These are phyloP conservation scores for Agapornis roseicollis DNA, from an alignment of 2,113 vertebrate genomes.

Conservation along the genomic window DNA sequence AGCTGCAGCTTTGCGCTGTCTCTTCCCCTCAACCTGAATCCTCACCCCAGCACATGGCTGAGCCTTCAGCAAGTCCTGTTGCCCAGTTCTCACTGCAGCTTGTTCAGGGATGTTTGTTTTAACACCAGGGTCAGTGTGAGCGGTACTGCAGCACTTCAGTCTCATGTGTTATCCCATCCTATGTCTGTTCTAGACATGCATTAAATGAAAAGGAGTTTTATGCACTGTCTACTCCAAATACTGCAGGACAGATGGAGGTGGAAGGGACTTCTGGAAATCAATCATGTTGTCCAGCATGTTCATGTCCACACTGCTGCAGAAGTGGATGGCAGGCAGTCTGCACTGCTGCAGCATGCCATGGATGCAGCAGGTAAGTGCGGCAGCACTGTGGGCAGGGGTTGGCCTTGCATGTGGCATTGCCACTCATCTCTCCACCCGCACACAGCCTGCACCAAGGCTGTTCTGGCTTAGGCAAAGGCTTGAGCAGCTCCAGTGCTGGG, in stretches of 20 bases:
- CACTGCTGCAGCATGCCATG: accelerated
- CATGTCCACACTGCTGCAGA: not conserved
- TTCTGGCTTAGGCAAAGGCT: not conserved
- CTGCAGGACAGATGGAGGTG: not conserved
- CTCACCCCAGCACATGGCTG: not conserved
- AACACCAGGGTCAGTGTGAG: not conserved
- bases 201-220: not conserved
- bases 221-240: not conserved
- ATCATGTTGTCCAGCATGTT: accelerated
- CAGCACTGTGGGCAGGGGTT: not conserved
- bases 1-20: not conserved
- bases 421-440: not conserved
- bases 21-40: not conserved
- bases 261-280: not conserved
- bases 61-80: not conserved
- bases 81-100: not conserved
- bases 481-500: not conserved
- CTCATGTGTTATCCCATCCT: not conserved
- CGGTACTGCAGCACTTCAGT: accelerated
- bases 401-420: not conserved
- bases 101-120: not conserved
- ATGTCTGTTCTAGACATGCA: not conserved
- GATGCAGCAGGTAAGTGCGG: not conserved
- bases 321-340: not conserved
- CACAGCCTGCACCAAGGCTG: accelerated